These are phyloP conservation scores for Neodiprion lecontei DNA, from an alignment of 1,140 invertebrate genomes.

Conservation along the genomic window DNA sequence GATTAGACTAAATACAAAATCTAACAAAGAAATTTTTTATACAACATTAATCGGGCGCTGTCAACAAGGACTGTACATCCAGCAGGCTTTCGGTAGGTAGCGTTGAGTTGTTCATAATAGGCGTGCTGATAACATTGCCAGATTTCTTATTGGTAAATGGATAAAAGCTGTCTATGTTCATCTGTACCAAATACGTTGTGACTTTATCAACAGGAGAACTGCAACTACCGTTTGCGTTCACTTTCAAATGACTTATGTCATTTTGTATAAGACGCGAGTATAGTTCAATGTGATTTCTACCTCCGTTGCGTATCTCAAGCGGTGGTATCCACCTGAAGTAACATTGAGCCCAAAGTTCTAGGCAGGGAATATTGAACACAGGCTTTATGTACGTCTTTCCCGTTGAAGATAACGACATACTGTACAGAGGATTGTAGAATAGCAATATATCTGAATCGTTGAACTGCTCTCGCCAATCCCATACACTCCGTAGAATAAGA, in stretches of 20 bases:
- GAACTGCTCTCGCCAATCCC: conserved; percentile 87
- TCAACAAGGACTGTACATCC: conserved; percentile 54
- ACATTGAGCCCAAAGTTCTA: conserved; percentile 88
- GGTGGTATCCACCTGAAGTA: conserved; percentile 88
- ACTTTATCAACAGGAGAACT: conserved; percentile 44
- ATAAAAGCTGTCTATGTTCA: conserved; percentile 59
- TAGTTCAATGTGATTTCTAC: conserved; percentile 72
- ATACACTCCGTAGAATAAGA: conserved; percentile 75
- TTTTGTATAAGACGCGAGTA: conserved; percentile 64
- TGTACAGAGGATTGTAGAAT: conserved; percentile 81
- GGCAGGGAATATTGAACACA: conserved; percentile 61
- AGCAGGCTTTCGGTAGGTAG: conserved; percentile 52
- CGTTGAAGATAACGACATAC: conserved; percentile 42
- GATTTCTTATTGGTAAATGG: conserved; percentile 56
- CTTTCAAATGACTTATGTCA: conserved; percentile 64
- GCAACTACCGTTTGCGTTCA: conserved; percentile 40
- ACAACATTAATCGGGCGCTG: conserved; percentile 48
- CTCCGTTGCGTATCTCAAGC: conserved; percentile 81
- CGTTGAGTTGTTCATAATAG: conserved; percentile 56
- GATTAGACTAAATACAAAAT: background rate
- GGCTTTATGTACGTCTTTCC: conserved; percentile 57
- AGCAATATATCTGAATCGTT: conserved; percentile 76
- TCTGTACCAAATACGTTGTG: conserved; percentile 44
- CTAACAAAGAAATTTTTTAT: background rate
- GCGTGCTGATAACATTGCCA: conserved; percentile 47